Evolutionary conservation across 2,113 vertebrate genomes (phyloP).

Genomic region (Cyprinodon variegatus): DNA sequence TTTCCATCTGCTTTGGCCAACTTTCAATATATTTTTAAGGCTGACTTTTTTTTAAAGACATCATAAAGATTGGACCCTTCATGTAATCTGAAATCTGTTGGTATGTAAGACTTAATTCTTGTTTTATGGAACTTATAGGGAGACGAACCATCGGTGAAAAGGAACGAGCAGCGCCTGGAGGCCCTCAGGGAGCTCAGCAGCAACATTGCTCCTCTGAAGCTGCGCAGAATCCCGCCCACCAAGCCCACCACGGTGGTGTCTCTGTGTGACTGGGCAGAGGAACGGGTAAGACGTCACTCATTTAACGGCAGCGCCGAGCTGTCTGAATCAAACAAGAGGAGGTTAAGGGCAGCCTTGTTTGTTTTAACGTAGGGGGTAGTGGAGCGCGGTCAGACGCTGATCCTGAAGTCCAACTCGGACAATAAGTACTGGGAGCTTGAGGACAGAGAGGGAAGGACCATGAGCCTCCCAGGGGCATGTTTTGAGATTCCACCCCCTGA

Average conservation of each 20-base stretch:
- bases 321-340: no score
- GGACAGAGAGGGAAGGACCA: slow-evolving; percentile 71
- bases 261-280: slow-evolving; percentile 91
- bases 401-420: slow-evolving; percentile 83
- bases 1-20: no score
- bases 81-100: not conserved
- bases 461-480: slow-evolving; percentile 84
- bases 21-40: no score
- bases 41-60: not conserved
- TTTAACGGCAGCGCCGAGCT: not conserved
- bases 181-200: slow-evolving; percentile 82
- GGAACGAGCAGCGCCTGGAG: slow-evolving; percentile 82
- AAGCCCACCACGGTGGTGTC: slow-evolving; percentile 78
- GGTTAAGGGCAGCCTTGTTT: not conserved
- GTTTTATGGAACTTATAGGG: slow-evolving; percentile 65
- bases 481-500: slow-evolving; percentile 90
- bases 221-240: slow-evolving; percentile 73
- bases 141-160: slow-evolving; percentile 84
- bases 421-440: slow-evolving; percentile 86
- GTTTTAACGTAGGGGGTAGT: slow-evolving; percentile 80
- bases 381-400: slow-evolving; percentile 80
- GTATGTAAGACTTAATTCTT: not conserved
- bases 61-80: not conserved
- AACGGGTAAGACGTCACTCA: slow-evolving; percentile 74
- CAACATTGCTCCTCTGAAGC: slow-evolving; percentile 83